Conservation (phyloP, 2,888 invertebrate species). For the Cancer borealis region DNA sequence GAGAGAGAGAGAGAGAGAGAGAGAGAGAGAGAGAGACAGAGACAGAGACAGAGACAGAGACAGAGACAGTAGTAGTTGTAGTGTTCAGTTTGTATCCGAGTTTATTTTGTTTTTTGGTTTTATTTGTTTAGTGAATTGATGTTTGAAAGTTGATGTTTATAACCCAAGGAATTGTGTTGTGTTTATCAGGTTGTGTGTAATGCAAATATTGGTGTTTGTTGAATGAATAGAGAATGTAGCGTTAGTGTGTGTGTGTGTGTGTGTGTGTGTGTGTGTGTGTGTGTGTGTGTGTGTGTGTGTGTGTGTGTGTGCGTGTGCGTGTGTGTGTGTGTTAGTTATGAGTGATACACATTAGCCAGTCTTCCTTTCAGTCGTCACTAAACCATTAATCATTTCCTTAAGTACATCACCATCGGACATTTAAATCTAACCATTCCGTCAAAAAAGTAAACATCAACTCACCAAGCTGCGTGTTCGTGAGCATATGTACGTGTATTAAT, state of each 20-base stretch:
- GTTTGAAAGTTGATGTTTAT: neutral
- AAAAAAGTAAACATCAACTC: neutral
- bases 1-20: constrained; percentile 4
- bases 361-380: neutral
- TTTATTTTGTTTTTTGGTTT: too few species aligned
- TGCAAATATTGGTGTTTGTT: neutral
- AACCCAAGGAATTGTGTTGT: neutral
- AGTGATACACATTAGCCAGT: neutral
- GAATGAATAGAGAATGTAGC: neutral
- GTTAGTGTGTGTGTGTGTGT: constrained; percentile 31
- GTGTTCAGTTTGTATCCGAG: neutral
- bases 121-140: neutral
- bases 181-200: neutral
- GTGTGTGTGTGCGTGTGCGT: neutral
- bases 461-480: neutral
- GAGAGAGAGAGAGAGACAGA: constrained; percentile 20
- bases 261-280: constrained; percentile 32
- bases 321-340: neutral
- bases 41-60: constrained; percentile 5
- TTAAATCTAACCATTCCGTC: neutral
- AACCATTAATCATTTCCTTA: neutral
- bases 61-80: neutral
- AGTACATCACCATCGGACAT: neutral
- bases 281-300: constrained; percentile 4
- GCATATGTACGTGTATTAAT: neutral